Base-by-base conservation (phyloP, 2,888 invertebrate species). In the Archips xylosteana region DNA sequence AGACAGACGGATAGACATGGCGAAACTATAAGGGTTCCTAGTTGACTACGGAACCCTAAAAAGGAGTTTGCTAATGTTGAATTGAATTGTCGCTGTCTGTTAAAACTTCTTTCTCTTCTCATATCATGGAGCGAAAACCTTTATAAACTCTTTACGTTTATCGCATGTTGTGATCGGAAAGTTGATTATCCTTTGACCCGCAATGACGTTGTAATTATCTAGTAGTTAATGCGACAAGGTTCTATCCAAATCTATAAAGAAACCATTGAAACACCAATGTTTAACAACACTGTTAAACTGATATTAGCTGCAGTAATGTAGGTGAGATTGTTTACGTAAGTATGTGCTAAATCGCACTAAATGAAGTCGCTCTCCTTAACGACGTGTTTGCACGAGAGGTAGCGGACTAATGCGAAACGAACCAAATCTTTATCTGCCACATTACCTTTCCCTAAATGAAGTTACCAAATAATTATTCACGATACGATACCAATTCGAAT, bases 331-430 rank as follows among this genome's bases (percentile, higher is more conserved):
- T 65, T 36, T 32, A 34, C 42, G 42, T 62, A 42, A 65, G 51
- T 65, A 65, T 51, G 65, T 65, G 65, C 36, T 51, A 65, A 65
- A 65, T 65, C 65, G 15, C 47, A n/a, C 12, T 36, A 64, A 65
- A 65, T 65, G 65, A 65, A 65, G 65, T 65, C 65, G 36, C 65
- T 51, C 51, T 13, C n/a, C 9, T 51, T 65, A 49, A 65, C 65
- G 49, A 51, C 65, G 65, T 36, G 65, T 36, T 65, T 6, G 51
- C 65, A 65, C 65, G 65, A 65, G 51, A 51, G 65, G n/a, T 36
- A 36, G 42, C 42, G 3, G 15, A 36, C 65, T 65, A 39, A 65
- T 65, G 51, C 36, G 51, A 65, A 63, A 51, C 51, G 36, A 36
- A 36, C 51, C 36, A 51, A 51, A 65, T 51, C 36, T 49, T 49